Evolutionary conservation across 2,888 invertebrate species (phyloP), one percentile per base, ranked within the genome.

Genomic region (Pseudanteris insignis): DNA sequence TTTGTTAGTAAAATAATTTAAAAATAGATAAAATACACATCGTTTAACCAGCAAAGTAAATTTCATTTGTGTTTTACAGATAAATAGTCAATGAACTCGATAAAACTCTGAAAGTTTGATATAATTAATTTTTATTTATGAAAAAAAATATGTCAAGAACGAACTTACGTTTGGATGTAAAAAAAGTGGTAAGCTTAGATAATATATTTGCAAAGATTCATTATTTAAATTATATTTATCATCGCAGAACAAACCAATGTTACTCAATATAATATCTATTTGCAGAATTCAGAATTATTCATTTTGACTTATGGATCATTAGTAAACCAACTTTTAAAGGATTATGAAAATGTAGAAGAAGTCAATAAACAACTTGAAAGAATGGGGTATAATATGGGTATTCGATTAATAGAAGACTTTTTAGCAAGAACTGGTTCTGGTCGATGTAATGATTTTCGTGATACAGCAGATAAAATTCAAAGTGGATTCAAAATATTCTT

Each of bases 371-470:
- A 99, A 75, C 81, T 97, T 57, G 96, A 96, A 74, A 83, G 94
- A 75, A 90, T 95, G 82, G 99, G 99, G 2, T 99, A 98, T 79
- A 99, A 98, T 77, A 99, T 99, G 88, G 99, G 99, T 7, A 90
- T 98, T 43, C 86, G 99, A 32, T 82, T 99, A 26, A 96, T 99
- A 61, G 99, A 99, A 83, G 99, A 99, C 78, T 99, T 96, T 73
- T 83, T 99, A 6, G 96, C 98, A 0, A 87, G 96, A 68, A 96
- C 92, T 11, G 89, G 89, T 43, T 89, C 92, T 2, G 91, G 90
- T 0, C 85, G 96, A 30, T 99, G 99, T 78, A 84, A 93, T 74
- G 98, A 99, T 81, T 90, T 99, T 83, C 88, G 94, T 72, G 98
- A 99, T 75, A 96, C 96, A 0, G 96, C 98, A 29, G 98, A 99